These are phyloP conservation scores for Orthonyx spaldingii DNA, from an alignment of 2,113 vertebrate genomes.

Conservation along the genomic window DNA sequence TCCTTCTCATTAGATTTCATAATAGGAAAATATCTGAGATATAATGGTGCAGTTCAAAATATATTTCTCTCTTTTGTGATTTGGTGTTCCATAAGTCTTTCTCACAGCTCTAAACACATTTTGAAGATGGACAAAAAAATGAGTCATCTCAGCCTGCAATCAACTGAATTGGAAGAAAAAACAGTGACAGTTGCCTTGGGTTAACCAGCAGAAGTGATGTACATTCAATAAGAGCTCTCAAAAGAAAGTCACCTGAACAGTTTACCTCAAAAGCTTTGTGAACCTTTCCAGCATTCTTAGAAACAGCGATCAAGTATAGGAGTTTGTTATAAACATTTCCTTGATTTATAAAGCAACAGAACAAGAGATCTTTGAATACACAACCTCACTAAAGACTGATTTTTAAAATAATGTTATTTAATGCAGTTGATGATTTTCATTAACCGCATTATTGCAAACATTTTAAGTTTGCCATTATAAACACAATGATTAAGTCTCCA, in stretches of 20 bases:
- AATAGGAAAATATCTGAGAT: not conserved
- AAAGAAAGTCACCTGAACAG: not conserved
- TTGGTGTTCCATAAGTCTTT: not conserved
- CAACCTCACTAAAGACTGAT: not conserved
- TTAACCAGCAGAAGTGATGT: not conserved
- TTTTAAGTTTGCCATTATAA: not conserved
- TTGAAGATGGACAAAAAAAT: not conserved
- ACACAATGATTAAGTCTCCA: not conserved
- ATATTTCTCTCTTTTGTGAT: not conserved
- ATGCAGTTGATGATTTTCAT: not conserved
- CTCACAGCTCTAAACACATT: not conserved
- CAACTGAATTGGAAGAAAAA: conserved; percentile 12
- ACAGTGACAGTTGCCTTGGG: conserved; percentile 5
- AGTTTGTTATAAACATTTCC: not conserved
- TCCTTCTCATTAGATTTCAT: not conserved
- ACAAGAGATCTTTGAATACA: not conserved
- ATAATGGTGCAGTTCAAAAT: not conserved
- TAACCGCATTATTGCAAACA: not conserved
- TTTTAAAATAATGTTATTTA: not conserved
- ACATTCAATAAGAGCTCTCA: not conserved
- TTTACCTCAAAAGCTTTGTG: not conserved
- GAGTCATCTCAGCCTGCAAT: not conserved
- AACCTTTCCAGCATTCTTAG: not conserved
- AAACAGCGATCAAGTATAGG: not conserved
- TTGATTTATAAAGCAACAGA: not conserved